Conservation (phyloP, 2,888 invertebrate genomes). For the Polydesmus complanatus region DNA sequence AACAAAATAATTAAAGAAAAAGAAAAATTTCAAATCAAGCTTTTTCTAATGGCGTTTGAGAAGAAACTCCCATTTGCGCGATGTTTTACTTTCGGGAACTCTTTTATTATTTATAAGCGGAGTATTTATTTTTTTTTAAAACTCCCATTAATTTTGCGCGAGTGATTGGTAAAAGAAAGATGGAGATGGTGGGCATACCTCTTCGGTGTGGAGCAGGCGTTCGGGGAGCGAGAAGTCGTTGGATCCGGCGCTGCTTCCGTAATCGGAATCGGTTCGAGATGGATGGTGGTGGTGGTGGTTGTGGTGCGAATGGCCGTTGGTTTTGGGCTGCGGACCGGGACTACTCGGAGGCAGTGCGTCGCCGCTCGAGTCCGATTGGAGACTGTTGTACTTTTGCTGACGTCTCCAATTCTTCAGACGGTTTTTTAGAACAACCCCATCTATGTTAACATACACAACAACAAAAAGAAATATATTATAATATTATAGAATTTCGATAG, state of each 20-base stretch:
- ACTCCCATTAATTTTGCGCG: no score
- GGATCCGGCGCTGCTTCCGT: background rate
- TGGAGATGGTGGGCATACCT: background rate
- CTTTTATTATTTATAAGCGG: no score
- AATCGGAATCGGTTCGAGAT: background rate
- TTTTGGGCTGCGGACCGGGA: background rate
- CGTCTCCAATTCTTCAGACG: conserved; percentile 7
- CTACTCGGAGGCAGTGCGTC: conserved; percentile 9
- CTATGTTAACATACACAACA: background rate
- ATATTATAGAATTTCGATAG: no score
- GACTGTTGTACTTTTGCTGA: conserved; percentile 7
- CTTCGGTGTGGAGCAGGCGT: background rate
- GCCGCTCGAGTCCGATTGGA: background rate
- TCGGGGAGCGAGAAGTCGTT: background rate
- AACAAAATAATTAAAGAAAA: background rate
- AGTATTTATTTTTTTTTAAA: no score
- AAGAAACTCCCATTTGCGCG: no score
- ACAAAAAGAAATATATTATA: no score
- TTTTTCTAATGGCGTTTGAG: no score
- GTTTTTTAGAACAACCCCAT: conserved; percentile 9
- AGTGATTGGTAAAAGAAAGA: no score
- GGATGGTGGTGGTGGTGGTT: background rate
- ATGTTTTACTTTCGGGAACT: no score
- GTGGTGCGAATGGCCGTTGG: background rate
- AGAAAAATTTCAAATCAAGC: background rate